These are phyloP conservation scores for Thaleichthys pacificus DNA, from an alignment of 2,797 vertebrate genomes.

Conservation along the genomic window DNA sequence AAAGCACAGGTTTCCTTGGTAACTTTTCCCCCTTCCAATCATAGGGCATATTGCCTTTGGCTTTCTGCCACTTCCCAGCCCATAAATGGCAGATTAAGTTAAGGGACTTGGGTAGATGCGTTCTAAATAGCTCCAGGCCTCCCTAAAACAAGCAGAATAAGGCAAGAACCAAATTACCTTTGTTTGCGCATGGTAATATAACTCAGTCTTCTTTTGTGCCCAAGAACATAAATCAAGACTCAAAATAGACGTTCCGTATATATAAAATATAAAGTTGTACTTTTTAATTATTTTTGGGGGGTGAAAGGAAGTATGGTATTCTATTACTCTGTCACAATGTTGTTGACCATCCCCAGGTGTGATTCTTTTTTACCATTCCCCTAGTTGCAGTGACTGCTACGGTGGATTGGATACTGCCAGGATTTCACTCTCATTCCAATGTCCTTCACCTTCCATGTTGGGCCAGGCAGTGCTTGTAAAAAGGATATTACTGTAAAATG, in stretches of 20 bases:
- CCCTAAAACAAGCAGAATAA: conserved; percentile 73
- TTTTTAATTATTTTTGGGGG: not conserved
- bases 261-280: not conserved
- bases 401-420: too few relatives aligned
- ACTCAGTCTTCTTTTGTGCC: conserved; percentile 57
- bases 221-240: conserved; percentile 31
- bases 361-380: too few relatives aligned
- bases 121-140: conserved; percentile 76
- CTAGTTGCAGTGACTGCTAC: too few relatives aligned
- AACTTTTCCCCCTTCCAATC: conserved; percentile 69
- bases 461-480: not conserved
- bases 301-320: too few relatives aligned
- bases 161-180: conserved; percentile 73
- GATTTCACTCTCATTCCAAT: too few relatives aligned
- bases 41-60: conserved; percentile 43
- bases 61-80: conserved; percentile 59
- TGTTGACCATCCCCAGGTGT: too few relatives aligned
- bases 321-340: too few relatives aligned
- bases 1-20: conserved; percentile 72
- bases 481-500: not conserved
- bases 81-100: conserved; percentile 80
- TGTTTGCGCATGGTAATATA: conserved; percentile 68
- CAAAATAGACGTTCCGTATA: not conserved
- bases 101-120: conserved; percentile 69
- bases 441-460: not conserved